phyloP scores from a whole-genome alignment of 1,140 invertebrate species.

The Archivesica marissinica region DNA sequence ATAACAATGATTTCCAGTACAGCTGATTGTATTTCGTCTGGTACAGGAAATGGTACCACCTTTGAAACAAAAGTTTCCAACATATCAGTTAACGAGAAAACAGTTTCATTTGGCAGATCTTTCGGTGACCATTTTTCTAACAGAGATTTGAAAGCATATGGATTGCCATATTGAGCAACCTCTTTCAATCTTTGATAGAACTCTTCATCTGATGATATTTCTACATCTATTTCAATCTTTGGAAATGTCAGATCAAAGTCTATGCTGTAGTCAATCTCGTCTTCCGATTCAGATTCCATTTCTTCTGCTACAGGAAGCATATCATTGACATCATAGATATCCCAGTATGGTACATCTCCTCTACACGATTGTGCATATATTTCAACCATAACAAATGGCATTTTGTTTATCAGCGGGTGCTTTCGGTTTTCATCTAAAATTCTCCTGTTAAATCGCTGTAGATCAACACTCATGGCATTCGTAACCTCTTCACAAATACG shows the following conservation, averaged over 20 bases:
- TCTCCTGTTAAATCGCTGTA: slow-evolving; percentile 40
- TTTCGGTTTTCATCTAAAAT: slow-evolving; percentile 18
- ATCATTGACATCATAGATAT: slow-evolving; percentile 49
- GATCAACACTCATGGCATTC: slow-evolving; percentile 51
- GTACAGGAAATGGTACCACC: background rate
- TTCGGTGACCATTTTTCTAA: background rate
- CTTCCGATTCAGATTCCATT: background rate
- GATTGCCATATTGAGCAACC: background rate
- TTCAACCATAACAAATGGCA: slow-evolving; percentile 20
- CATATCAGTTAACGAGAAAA: background rate
- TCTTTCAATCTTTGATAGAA: background rate
- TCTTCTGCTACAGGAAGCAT: slow-evolving; percentile 35
- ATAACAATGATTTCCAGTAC: slow-evolving; percentile 3
- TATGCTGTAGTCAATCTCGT: background rate
- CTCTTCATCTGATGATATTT: background rate
- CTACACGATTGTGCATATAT: slow-evolving; percentile 21
- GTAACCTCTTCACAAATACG: background rate
- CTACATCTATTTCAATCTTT: background rate
- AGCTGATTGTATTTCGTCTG: background rate
- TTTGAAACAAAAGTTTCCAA: slow-evolving; percentile 1
- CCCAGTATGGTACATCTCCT: slow-evolving; percentile 18
- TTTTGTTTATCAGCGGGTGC: slow-evolving; percentile 53
- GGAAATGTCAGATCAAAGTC: background rate
- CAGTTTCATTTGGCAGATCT: background rate
- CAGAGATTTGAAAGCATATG: background rate